A percentile compares a stretch with the other conserved stretches of the same genome.
phyloP scores from a whole-genome alignment of 2,888 invertebrate species.

The Netelia fuscicornis region DNA sequence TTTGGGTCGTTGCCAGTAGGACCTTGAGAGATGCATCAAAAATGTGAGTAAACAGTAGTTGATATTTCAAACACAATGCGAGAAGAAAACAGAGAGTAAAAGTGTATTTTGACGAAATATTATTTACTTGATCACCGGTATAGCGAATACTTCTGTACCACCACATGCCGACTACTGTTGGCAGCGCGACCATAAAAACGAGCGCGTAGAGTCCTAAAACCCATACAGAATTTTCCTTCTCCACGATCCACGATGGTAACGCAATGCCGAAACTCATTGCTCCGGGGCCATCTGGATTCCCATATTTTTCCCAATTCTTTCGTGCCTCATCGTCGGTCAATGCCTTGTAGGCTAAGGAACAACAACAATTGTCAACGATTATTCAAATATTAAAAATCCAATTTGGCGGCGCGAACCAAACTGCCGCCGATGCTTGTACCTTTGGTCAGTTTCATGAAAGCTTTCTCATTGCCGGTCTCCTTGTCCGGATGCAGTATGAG shows the following conservation, averaged over 20 bases:
- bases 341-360: constrained; percentile 88
- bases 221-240: constrained; percentile 99
- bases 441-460: constrained; percentile 99
- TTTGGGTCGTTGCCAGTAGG: constrained; percentile 97
- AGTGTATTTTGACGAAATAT: neutral
- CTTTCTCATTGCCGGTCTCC: constrained; percentile 98
- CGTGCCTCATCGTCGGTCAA: constrained; percentile 98
- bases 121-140: constrained; percentile 94
- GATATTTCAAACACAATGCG: neutral
- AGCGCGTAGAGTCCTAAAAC: constrained; percentile 97
- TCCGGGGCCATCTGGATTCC: constrained; percentile 99
- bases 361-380: constrained; percentile 50
- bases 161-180: constrained; percentile 97
- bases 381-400: constrained; percentile 18
- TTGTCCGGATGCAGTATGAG: constrained; percentile 98
- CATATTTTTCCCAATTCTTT: constrained; percentile 99
- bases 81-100: no score
- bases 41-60: no score
- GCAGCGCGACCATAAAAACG: constrained; percentile 98
- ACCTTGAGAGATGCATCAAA: constrained; percentile 86
- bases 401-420: neutral
- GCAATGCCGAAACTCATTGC: constrained; percentile 99
- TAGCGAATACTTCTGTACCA: constrained; percentile 99
- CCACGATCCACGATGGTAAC: constrained; percentile 99
- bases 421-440: constrained; percentile 85